phyloP scores from a whole-genome alignment of 1,140 invertebrate genomes.

The Anastrepha obliqua region DNA sequence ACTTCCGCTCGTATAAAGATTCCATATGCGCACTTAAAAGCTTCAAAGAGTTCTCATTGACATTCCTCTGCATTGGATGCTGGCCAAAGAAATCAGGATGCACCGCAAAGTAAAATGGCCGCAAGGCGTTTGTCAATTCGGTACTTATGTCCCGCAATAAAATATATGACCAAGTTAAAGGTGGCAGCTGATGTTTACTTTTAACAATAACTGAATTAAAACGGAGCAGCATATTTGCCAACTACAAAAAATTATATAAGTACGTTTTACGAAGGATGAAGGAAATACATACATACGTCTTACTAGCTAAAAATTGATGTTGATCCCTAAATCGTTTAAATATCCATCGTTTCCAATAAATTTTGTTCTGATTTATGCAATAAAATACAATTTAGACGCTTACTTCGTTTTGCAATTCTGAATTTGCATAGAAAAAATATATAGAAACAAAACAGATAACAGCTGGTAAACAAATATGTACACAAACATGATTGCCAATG shows the following conservation, averaged over 20 bases:
- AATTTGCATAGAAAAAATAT: neutral
- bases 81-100: constrained; percentile 96
- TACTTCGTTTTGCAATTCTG: neutral
- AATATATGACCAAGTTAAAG: neutral
- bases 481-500: too few species aligned
- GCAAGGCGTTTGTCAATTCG: constrained; percentile 90
- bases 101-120: constrained; percentile 95
- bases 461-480: neutral
- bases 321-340: neutral
- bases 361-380: neutral
- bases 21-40: constrained; percentile 89
- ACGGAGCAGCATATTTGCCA: constrained; percentile 10
- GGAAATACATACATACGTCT: neutral
- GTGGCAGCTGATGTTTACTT: neutral
- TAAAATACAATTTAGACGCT: neutral
- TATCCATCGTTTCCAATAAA: neutral
- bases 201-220: constrained; percentile 2
- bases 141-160: constrained; percentile 68
- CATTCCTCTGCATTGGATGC: constrained; percentile 89
- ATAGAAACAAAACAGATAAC: constrained; percentile 30
- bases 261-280: neutral
- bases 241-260: constrained; percentile 25
- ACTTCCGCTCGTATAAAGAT: constrained; percentile 67
- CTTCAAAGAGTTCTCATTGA: constrained; percentile 94
- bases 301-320: neutral